A percentile compares a stretch with the other conserved stretches of the same genome.
Conservation (phyloP, 1,140 invertebrate species). For the Philotrypesis tridentata region DNA sequence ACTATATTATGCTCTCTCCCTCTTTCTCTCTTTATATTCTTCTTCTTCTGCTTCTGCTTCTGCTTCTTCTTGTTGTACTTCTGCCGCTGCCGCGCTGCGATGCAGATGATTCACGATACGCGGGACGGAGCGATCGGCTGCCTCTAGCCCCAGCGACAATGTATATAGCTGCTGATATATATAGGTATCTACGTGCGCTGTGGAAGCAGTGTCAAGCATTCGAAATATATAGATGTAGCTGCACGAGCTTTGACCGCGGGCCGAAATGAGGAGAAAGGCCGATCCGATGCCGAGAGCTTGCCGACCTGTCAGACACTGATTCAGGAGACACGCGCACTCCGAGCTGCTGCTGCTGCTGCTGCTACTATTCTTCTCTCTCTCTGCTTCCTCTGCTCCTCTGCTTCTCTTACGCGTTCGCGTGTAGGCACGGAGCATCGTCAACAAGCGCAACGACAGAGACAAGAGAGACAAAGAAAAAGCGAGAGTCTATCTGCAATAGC, state of each 20-base stretch:
- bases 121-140: too few relatives aligned
- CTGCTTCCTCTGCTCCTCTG: conserved; percentile 55
- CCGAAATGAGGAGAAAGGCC: neutral
- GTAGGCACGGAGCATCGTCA: neutral
- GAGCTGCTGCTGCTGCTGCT: neutral
- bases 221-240: too few relatives aligned
- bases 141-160: too few relatives aligned
- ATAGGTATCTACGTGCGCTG: too few relatives aligned
- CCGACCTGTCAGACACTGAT: conserved; percentile 72
- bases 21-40: neutral
- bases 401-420: conserved; percentile 68
- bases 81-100: too few relatives aligned
- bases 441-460: neutral
- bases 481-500: too few relatives aligned
- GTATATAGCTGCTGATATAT: too few relatives aligned
- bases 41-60: neutral
- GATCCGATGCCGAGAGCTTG: conserved; percentile 61
- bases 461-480: conserved; percentile 53
- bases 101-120: too few relatives aligned
- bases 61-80: neutral
- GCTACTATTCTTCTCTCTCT: conserved; percentile 14
- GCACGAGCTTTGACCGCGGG: too few relatives aligned
- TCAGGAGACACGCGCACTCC: conserved; percentile 66
- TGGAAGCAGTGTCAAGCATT: too few relatives aligned
- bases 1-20: neutral